These are phyloP conservation scores for Sinhomidia bicolor DNA, from an alignment of 2,888 invertebrate genomes.

Conservation along the genomic window DNA sequence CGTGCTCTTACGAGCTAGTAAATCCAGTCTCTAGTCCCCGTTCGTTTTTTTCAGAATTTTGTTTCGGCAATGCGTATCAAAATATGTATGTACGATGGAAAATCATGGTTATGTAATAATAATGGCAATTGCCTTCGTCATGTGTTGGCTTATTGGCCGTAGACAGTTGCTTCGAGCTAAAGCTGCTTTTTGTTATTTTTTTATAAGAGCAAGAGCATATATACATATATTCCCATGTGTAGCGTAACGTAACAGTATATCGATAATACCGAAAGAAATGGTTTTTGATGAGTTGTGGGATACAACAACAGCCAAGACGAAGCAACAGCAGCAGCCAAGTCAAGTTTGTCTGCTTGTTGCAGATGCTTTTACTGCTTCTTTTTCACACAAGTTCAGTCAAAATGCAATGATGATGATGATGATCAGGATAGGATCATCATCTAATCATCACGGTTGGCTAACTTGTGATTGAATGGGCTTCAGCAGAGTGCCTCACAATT, in stretches of 20 bases:
- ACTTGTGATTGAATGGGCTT: constrained; percentile 70
- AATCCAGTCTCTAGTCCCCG: neutral
- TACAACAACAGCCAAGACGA: neutral
- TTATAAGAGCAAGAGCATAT: neutral
- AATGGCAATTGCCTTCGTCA: neutral
- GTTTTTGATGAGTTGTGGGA: neutral
- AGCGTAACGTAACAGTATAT: neutral
- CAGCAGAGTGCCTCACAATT: constrained; percentile 65
- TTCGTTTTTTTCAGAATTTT: constrained; percentile 16
- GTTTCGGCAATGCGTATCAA: neutral
- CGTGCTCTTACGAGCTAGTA: neutral
- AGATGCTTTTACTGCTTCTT: neutral
- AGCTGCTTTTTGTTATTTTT: neutral
- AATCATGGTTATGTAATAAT: neutral
- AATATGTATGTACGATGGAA: neutral
- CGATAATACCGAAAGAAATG: neutral
- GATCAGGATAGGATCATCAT: constrained; percentile 68
- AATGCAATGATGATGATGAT: constrained; percentile 55
- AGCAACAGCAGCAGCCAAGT: neutral
- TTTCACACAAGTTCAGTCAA: constrained; percentile 28
- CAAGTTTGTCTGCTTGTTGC: neutral
- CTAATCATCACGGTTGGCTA: constrained; percentile 68
- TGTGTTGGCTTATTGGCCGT: neutral
- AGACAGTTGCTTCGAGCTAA: no score
- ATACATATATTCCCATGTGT: no score